Evolutionary conservation across 2,113 vertebrate species (phyloP).

Genomic region (Sapajus apella): DNA sequence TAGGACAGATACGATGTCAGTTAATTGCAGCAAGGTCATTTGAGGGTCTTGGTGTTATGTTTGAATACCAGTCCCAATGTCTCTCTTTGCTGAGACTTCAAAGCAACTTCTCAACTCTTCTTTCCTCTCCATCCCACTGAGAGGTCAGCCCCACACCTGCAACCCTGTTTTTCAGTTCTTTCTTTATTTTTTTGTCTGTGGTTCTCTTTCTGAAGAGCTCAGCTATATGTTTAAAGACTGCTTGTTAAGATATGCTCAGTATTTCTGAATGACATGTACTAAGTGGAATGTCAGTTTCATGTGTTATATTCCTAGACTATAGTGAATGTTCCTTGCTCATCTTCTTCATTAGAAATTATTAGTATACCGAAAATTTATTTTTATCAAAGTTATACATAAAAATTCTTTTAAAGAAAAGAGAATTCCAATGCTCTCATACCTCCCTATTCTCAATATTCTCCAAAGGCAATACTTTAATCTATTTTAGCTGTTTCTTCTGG

Average conservation of each 20-base stretch:
- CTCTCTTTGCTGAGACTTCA: background rate
- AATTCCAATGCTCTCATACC: rapidly evolving
- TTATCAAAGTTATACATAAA: background rate
- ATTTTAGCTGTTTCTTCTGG: background rate
- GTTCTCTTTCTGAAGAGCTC: background rate
- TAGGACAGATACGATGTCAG: no score
- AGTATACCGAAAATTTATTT: background rate
- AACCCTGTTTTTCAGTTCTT: background rate
- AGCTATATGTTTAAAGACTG: background rate
- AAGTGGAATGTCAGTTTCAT: background rate
- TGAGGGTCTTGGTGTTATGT: background rate
- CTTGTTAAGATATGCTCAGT: background rate
- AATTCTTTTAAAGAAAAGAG: background rate
- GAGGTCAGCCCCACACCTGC: background rate
- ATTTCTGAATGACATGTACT: background rate
- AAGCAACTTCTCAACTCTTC: background rate
- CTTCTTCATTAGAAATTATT: background rate
- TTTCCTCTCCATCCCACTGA: background rate
- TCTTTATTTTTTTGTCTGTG: background rate
- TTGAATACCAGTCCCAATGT: background rate
- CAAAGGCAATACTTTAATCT: background rate
- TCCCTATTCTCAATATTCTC: background rate
- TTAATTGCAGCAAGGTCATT: background rate
- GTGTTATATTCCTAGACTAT: background rate
- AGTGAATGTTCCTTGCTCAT: background rate